Evolutionary conservation across 2,113 vertebrate genomes (phyloP).

Genomic region (Oreocharis arfaki): DNA sequence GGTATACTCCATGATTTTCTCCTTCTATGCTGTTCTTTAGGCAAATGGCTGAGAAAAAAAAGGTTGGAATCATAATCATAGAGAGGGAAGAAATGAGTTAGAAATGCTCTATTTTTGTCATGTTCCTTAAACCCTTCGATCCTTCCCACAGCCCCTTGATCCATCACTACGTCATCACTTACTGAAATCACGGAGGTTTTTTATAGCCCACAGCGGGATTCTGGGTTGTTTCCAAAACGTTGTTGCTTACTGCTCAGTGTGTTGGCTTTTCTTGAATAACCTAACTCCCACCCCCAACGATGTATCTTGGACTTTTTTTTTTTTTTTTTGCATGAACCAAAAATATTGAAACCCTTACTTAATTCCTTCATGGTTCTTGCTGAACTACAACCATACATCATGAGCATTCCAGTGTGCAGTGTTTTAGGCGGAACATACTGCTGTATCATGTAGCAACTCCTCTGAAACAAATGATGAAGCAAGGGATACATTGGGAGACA

Average conservation of each 20-base stretch:
- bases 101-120: constrained; percentile 46
- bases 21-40: not conserved
- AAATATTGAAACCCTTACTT: not conserved
- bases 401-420: no score
- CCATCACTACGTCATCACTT: not conserved
- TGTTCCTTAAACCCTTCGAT: constrained; percentile 43
- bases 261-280: not conserved
- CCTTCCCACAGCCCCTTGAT: constrained; percentile 28
- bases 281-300: not conserved
- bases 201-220: not conserved
- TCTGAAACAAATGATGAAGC: not conserved
- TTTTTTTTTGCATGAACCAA: not conserved
- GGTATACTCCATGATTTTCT: not conserved
- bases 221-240: constrained; percentile 21
- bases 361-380: not conserved
- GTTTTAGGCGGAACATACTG: not conserved
- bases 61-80: not conserved
- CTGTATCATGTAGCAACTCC: not conserved
- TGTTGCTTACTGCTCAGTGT: not conserved
- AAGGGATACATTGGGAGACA: fast-evolving
- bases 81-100: not conserved
- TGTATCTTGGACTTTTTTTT: not conserved
- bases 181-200: not conserved
- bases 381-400: not conserved
- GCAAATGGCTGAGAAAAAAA: not conserved